Percentiles rank a stretch among this genome's conserved stretches.
Conservation (phyloP, 2,797 vertebrate species). For the Enteromius treurensis region DNA sequence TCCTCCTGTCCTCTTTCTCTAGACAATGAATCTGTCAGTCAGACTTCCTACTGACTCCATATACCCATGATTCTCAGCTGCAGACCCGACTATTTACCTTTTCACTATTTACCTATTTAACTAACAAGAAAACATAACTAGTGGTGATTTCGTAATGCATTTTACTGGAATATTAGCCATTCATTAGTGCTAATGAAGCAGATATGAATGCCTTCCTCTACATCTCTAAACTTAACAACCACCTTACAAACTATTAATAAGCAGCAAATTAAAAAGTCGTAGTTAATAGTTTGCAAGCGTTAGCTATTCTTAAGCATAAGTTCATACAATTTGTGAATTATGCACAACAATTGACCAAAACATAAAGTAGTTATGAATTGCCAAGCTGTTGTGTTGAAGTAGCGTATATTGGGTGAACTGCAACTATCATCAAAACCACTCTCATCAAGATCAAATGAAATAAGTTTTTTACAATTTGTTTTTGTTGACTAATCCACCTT, state of each 20-base stretch:
- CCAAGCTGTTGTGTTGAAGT: neutral
- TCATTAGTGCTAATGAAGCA: too few relatives aligned
- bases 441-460: neutral
- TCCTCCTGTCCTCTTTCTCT: slow-evolving; percentile 37
- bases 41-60: slow-evolving; percentile 61
- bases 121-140: neutral
- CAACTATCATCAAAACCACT: neutral
- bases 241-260: too few relatives aligned
- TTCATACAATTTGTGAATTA: neutral
- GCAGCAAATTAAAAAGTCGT: too few relatives aligned
- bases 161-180: too few relatives aligned
- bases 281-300: too few relatives aligned
- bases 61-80: slow-evolving; percentile 55
- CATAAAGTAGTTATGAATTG: neutral
- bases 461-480: neutral
- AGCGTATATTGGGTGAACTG: neutral
- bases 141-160: neutral
- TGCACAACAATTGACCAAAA: neutral
- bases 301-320: too few relatives aligned
- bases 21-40: slow-evolving; percentile 72
- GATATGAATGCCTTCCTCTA: too few relatives aligned
- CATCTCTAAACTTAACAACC: neutral
- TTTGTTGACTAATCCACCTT: neutral
- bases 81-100: neutral
- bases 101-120: too few relatives aligned